Conservation (phyloP, 2,888 invertebrate species). For the Melieria crassipennis region DNA sequence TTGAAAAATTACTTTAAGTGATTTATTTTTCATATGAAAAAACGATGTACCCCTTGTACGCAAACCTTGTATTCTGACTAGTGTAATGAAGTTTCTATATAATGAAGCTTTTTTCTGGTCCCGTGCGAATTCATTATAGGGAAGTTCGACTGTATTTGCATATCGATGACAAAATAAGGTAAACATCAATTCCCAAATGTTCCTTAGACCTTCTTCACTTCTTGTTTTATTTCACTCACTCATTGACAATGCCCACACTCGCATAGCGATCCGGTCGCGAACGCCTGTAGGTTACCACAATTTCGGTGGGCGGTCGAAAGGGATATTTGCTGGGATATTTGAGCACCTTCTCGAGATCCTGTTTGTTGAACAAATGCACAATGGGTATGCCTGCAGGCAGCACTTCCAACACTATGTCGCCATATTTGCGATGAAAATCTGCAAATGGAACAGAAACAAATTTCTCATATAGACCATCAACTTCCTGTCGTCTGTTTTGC, state of each 20-base stretch:
- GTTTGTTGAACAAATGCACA: slow-evolving; percentile 76
- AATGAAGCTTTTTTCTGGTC: too few relatives aligned
- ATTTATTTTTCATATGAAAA: too few relatives aligned
- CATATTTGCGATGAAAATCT: slow-evolving; percentile 79
- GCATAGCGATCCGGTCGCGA: slow-evolving; percentile 82
- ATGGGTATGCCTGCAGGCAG: slow-evolving; percentile 78
- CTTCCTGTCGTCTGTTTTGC: neutral
- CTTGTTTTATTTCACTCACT: slow-evolving; percentile 69
- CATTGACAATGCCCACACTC: slow-evolving; percentile 83
- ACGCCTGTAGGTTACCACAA: slow-evolving; percentile 78
- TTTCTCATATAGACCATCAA: neutral
- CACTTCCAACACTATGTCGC: slow-evolving; percentile 81
- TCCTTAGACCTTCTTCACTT: too few relatives aligned
- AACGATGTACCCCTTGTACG: too few relatives aligned
- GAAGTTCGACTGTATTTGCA: too few relatives aligned
- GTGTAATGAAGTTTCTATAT: too few relatives aligned
- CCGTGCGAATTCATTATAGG: too few relatives aligned
- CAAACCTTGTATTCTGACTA: too few relatives aligned
- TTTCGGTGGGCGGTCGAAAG: slow-evolving; percentile 83
- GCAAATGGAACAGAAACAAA: neutral
- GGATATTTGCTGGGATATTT: slow-evolving; percentile 78
- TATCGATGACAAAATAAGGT: too few relatives aligned
- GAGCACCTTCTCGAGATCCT: slow-evolving; percentile 81
- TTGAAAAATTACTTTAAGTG: too few relatives aligned
- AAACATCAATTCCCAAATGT: too few relatives aligned